These are phyloP conservation scores for Hydrotaea cyrtoneurina DNA, from an alignment of 2,888 invertebrate species.

Conservation along the genomic window DNA sequence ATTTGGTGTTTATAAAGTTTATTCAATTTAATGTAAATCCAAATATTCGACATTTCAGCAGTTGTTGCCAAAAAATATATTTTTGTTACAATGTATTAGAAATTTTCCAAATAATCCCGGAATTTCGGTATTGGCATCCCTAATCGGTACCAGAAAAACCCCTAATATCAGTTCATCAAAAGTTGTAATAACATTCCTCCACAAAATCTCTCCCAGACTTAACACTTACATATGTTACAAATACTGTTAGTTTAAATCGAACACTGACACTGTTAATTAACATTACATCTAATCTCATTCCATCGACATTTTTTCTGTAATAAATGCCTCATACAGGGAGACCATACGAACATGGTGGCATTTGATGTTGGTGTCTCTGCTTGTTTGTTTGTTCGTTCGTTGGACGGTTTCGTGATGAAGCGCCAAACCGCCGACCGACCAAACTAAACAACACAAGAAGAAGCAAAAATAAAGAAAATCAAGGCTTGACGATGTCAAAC, in stretches of 20 bases:
- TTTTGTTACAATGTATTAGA: too few relatives aligned
- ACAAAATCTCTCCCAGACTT: slow-evolving; percentile 40
- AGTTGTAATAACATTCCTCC: too few relatives aligned
- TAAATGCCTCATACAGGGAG: background rate
- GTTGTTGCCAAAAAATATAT: too few relatives aligned
- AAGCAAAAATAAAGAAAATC: slow-evolving; percentile 17
- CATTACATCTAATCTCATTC: background rate
- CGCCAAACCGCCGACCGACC: background rate
- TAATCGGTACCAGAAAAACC: too few relatives aligned
- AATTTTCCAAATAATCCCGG: too few relatives aligned
- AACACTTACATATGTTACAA: background rate
- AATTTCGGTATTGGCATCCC: too few relatives aligned
- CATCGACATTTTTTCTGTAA: background rate
- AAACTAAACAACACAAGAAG: background rate
- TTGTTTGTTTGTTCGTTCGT: background rate
- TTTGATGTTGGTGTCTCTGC: background rate
- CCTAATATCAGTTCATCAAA: too few relatives aligned
- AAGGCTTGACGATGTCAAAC: slow-evolving; percentile 50
- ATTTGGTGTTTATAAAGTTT: too few relatives aligned
- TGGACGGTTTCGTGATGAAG: background rate
- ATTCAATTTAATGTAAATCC: too few relatives aligned
- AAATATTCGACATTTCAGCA: too few relatives aligned
- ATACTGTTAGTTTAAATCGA: background rate
- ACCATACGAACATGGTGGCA: background rate
- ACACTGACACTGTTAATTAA: slow-evolving; percentile 19